Base-by-base conservation (phyloP, 2,888 invertebrate genomes). In the Pachliopta kotzebuea region DNA sequence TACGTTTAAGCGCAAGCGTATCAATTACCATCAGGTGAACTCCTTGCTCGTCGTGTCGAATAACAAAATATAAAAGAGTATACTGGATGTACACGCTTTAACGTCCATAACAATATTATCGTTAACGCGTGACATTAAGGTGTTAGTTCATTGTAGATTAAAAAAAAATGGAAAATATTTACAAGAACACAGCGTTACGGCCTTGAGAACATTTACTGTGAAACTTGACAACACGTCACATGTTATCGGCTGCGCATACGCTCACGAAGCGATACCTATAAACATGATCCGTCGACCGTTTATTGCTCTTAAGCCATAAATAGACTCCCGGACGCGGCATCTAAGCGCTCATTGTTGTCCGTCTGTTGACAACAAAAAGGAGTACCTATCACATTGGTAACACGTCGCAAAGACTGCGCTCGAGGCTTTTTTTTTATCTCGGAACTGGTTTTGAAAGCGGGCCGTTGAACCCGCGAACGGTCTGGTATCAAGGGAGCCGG, bases 391-490 rank as follows among this genome's bases (percentile, higher is more conserved):
- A 71, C 70, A 68, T 64, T 62, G 65, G 69, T 69, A 68, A 74
- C 69, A 69, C 74, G 69, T 68, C 74, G 76, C 74, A 74, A 64
- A 56, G 57, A 65, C 26, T 42, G 71, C 76, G 76, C 77, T 74
- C 74, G 75, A 77, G 79, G 75, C 77, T 50, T 60, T 52, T 60
- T 31, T 62, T 81, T 83, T 81, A 83, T 81, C 80, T 77, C 80
- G 76, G 78, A 85, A 88, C 88, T 72, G 80, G 89, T 88, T 89
- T 88, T 80, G 88, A 89, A 89, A 88, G 89, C 82, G 81, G 78
- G 85, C 78, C 85, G 79, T 74, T 77, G 87, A 84, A 80, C 86
- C 79, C 78, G 76, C 76, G 77, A 79, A 80, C 81, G 79, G 77
- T 79, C 79, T 75, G 78, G 81, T 83, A 84, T 84, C 81, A 56